Base-by-base conservation (phyloP, 2,888 invertebrate species). In the Cataglyphis livida region DNA sequence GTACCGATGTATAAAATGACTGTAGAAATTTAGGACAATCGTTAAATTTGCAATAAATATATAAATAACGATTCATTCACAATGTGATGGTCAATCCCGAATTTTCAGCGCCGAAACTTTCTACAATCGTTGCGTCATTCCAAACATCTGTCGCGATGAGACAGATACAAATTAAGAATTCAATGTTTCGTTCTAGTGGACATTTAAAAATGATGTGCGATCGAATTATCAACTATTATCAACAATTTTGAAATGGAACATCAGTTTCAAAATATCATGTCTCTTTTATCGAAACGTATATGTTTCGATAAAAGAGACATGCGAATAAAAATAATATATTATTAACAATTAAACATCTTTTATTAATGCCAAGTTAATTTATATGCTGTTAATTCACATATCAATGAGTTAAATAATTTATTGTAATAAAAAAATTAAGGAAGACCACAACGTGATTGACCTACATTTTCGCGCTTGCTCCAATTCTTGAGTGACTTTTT, bases 41-140 rank as follows among this genome's bases (percentile, higher is more conserved):
- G 32, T 32, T 25, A 18, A 70, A 21, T 15, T 9, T 7, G n/a
- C 18, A 18, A 35, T 10, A 25, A 78, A 18, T 3, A 32, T 44
- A 35, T 10, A 35, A 78, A 18, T 3, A 44, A 44, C 35, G 12
- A 59, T 44, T 79, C 18, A 51, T 15, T 44, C 18, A 3, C 44
- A 32, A 41, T 21, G 18, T 6, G 57, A 25, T 10, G 21, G 38
- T 28, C 12, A 9, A 21, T 5, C 18, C 21, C 12, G n/a, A 78
- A 70, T 59, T 78, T 38, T 71, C 7, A 32, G 3, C 18, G 25
- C 38, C 32, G 32, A 78, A 78, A 78, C 70, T 78, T 78, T 59
- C 57, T 70, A 70, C 44, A 32, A 59, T 21, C 6, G 7, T 70
- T 70, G 44, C 78, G n/a, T 79, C 71, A 79, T 78, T 57, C 32